Percentiles rank a stretch among this genome's conserved stretches.
These are phyloP conservation scores for Sebastes oblongus DNA, from an alignment of 2,797 vertebrate species.

Conservation along the genomic window DNA sequence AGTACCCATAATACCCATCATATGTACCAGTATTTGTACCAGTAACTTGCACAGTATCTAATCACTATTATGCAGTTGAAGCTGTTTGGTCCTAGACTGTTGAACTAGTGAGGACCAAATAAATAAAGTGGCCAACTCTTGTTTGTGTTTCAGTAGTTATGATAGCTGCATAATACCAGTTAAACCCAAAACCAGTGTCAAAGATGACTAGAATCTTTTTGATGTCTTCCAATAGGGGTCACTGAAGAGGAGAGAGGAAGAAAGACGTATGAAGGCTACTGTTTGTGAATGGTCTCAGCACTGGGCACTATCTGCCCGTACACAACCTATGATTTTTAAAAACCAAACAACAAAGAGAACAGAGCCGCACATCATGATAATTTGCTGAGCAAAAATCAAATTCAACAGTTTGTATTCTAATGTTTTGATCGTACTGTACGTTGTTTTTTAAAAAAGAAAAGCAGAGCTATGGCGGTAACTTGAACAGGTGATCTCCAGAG, in stretches of 20 bases:
- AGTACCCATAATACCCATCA: background rate
- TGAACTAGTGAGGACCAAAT: background rate
- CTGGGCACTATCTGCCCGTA: constrained; percentile 22
- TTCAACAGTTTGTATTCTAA: background rate
- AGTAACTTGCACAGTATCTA: background rate
- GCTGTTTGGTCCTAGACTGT: background rate
- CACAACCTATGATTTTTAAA: constrained; percentile 17
- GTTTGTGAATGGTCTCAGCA: constrained; percentile 6
- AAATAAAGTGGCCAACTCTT: background rate
- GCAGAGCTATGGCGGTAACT: background rate
- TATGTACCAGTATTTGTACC: background rate
- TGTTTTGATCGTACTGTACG: background rate
- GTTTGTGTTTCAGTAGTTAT: background rate
- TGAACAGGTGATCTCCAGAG: constrained; percentile 25
- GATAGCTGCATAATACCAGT: background rate
- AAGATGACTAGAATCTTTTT: background rate
- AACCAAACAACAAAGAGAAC: background rate
- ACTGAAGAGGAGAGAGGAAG: constrained; percentile 38
- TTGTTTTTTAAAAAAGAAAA: constrained; percentile 7
- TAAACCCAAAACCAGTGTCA: background rate
- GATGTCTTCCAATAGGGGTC: constrained; percentile 60
- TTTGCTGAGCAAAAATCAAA: background rate
- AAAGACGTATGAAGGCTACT: background rate
- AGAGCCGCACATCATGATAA: background rate
- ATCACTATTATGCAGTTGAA: background rate